phyloP scores from a whole-genome alignment of 2,888 invertebrate genomes.

The Prosapia bicincta region DNA sequence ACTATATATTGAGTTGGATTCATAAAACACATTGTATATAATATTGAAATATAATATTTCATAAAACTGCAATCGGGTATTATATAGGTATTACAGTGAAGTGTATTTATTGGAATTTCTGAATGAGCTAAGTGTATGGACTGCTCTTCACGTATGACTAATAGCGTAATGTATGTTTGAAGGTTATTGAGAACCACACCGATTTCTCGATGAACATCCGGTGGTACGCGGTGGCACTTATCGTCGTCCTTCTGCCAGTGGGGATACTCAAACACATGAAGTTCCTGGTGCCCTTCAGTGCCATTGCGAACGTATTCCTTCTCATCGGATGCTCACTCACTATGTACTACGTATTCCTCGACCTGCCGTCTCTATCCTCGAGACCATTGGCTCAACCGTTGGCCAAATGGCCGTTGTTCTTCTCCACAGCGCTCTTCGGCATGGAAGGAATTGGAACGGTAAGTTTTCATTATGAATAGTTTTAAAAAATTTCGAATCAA shows the following conservation, averaged over 20 bases:
- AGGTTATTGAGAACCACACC: constrained; percentile 36
- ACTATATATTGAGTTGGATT: no score
- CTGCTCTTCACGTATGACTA: no score
- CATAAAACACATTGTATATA: no score
- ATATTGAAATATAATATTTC: no score
- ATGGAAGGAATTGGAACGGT: constrained; percentile 94
- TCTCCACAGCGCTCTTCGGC: constrained; percentile 94
- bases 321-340: constrained; percentile 75
- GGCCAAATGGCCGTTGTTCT: constrained; percentile 72
- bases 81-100: no score
- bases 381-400: constrained; percentile 46
- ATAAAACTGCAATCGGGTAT: no score
- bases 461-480: constrained; percentile 38
- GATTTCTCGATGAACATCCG: constrained; percentile 47
- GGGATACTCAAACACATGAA: constrained; percentile 74
- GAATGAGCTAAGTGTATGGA: no score
- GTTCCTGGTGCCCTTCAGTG: constrained; percentile 84
- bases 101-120: no score
- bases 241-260: constrained; percentile 66
- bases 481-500: no score
- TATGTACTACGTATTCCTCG: constrained; percentile 75
- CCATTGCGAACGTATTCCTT: constrained; percentile 80
- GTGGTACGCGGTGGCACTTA: constrained; percentile 62
- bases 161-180: no score
- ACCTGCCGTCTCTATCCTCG: constrained; percentile 54